These are phyloP conservation scores for Cremastinae sp. DNA, from an alignment of 2,888 invertebrate species.

Conservation along the genomic window DNA sequence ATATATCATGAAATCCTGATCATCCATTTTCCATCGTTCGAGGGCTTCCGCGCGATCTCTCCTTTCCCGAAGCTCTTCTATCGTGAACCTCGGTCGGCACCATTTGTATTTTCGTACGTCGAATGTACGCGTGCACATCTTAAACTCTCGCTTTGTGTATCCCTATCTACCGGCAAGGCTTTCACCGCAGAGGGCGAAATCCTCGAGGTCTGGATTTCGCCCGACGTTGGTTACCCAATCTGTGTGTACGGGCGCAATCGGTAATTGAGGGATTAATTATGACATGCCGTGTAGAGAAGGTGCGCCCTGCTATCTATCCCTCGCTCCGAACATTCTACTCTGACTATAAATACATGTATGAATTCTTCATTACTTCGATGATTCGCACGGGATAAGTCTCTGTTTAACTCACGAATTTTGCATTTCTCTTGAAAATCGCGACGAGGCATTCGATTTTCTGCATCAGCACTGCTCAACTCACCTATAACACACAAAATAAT, in stretches of 20 bases:
- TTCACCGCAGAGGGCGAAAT: conserved; percentile 64
- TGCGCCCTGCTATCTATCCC: conserved; percentile 17
- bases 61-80: conserved; percentile 36
- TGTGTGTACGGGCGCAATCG: conserved; percentile 60
- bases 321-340: background rate
- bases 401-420: conserved; percentile 61
- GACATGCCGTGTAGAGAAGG: conserved; percentile 48
- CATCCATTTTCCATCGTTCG: conserved; percentile 42
- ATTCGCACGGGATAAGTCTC: conserved; percentile 11
- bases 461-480: conserved; percentile 64
- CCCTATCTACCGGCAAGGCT: conserved; percentile 45
- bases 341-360: background rate
- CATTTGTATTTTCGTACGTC: background rate
- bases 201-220: conserved; percentile 63
- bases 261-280: conserved; percentile 77
- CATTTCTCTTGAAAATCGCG: conserved; percentile 21
- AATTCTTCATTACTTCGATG: conserved; percentile 46
- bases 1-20: conserved; percentile 21
- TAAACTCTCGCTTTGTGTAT: conserved; percentile 36
- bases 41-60: conserved; percentile 7
- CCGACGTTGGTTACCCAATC: conserved; percentile 50
- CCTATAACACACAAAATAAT: conserved; percentile 71
- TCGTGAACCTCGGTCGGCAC: background rate
- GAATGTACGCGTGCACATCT: conserved; percentile 1
- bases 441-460: background rate